phyloP scores from a whole-genome alignment of 2,888 invertebrate species.

The Eutolmus rufibarbis region DNA sequence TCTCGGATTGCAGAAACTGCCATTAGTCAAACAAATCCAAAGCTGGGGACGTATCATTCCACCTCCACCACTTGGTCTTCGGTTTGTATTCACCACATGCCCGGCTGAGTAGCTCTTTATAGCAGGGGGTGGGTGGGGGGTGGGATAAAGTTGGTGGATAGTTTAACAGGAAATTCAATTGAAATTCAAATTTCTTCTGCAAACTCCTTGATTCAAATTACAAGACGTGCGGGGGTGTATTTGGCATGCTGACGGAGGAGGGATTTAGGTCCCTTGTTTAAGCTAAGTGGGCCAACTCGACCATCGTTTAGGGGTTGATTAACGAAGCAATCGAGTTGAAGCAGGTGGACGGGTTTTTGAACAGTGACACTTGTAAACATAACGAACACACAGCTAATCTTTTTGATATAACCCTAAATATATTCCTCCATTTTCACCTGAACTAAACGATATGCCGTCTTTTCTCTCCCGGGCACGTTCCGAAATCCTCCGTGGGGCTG shows the following conservation, averaged over 20 bases:
- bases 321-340: background rate
- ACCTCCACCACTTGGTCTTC: background rate
- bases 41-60: background rate
- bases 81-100: slow-evolving; percentile 25
- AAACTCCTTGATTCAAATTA: slow-evolving; percentile 30
- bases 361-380: background rate
- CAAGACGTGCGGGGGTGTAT: background rate
- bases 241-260: background rate
- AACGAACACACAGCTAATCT: background rate
- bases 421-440: background rate
- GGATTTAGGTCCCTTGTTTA: background rate
- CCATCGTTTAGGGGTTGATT: background rate
- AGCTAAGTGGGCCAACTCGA: background rate
- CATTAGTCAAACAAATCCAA: background rate
- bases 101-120: background rate
- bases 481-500: background rate
- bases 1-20: background rate
- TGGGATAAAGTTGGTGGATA: background rate
- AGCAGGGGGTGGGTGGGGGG: no score
- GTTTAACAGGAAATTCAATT: slow-evolving; percentile 28
- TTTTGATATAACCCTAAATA: background rate
- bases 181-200: slow-evolving; percentile 28
- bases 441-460: background rate
- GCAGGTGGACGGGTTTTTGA: background rate
- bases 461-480: background rate